Evolutionary conservation across 2,113 vertebrate species (phyloP).

Genomic region (Poeciliopsis retropinna): DNA sequence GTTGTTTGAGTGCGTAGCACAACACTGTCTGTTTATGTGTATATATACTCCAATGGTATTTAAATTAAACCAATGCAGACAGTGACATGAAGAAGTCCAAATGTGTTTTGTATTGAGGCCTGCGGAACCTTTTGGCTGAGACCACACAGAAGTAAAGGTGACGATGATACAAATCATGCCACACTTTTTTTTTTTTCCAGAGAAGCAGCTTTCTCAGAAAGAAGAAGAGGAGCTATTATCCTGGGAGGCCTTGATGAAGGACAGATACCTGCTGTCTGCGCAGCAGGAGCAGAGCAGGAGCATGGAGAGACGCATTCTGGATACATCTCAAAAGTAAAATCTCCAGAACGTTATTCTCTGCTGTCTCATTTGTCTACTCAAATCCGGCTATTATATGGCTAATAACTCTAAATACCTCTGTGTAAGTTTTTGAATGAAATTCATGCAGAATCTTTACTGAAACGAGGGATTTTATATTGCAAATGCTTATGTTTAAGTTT

Average conservation of each 20-base stretch:
- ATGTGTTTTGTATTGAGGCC: neutral
- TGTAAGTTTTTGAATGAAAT: neutral
- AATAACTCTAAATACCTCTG: neutral
- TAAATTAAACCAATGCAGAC: neutral
- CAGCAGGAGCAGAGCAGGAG: conserved; percentile 81
- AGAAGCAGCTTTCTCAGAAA: conserved; percentile 78
- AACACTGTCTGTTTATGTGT: no score
- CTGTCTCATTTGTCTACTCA: neutral
- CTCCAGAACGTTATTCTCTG: neutral
- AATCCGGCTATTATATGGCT: neutral
- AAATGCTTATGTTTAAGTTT: neutral
- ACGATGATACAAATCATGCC: neutral
- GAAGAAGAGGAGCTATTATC: conserved; percentile 89
- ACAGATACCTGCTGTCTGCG: conserved; percentile 85
- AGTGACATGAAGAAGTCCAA: no score
- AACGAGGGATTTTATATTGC: no score
- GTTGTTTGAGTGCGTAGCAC: no score
- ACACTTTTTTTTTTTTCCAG: conserved; percentile 67
- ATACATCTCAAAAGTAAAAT: conserved; percentile 85
- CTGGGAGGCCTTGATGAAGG: conserved; percentile 93
- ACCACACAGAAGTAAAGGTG: neutral
- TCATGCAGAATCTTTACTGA: neutral
- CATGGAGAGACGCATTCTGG: conserved; percentile 82
- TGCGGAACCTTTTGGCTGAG: neutral
- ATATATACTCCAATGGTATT: neutral